Evolutionary conservation across 2,888 invertebrate genomes (phyloP), one percentile per base, ranked within the genome.

Genomic region (Pandemis corylana): DNA sequence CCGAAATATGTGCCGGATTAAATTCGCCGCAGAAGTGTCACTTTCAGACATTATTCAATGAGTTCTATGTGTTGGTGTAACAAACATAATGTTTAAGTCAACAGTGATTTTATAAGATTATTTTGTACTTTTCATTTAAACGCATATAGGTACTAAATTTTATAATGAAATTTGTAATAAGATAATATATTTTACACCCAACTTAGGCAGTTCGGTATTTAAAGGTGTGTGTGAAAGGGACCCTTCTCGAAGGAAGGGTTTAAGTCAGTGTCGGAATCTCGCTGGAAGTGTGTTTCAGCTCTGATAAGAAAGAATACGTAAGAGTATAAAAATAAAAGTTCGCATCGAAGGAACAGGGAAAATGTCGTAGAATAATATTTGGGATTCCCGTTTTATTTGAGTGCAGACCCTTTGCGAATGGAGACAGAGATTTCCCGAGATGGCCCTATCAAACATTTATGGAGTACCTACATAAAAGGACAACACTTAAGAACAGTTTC

Each of bases 361-460:
- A 93, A 93, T 89, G 92, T 90, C 91, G 87, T 85, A 86, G 92
- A 93, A 94, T 94, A 93, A 93, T 94, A 94, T 94, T 94, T 93
- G 93, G 92, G 93, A 93, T 91, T 90, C 89, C 87, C 88, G 91
- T 93, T 94, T 94, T 94, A 94, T 94, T 94, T 94, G 93, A 94
- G 87, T 90, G 91, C 90, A 88, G 94, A 93, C 94, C 94, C 94
- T 94, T 89, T 88, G 85, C 88, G 92, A 92, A 93, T 92, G 93
- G 91, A 92, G 94, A 91, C 93, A 90, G 92, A 93, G 94, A 93
- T 94, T 93, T 93, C 90, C 92, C 93, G 93, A 90, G 93, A 94
- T 93, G 92, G 92, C 89, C 92, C 94, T 93, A 93, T 94, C 94
- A 93, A 94, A 94, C 93, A 93, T 94, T 94, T 94, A 94, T 94